Conservation (phyloP, 1,140 invertebrate species). For the Panagrolaimus sp. region DNA sequence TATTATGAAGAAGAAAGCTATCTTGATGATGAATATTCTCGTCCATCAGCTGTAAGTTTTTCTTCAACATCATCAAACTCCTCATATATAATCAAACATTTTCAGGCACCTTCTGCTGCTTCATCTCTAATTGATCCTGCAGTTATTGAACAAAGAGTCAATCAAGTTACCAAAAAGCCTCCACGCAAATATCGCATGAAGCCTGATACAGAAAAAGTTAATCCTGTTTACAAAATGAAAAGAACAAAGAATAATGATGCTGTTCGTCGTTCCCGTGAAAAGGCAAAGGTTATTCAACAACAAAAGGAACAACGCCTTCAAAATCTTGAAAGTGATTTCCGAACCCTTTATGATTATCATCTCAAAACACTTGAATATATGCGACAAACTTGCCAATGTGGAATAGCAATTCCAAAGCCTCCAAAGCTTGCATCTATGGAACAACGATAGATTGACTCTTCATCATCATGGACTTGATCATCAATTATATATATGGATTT, state of each 20-base stretch:
- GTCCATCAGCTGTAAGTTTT: too few species aligned
- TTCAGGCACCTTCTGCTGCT: too few species aligned
- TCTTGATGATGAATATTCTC: too few species aligned
- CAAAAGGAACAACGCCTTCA: slow-evolving; percentile 33
- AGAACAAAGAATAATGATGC: slow-evolving; percentile 44
- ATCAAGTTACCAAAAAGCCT: background rate
- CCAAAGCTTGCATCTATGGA: too few species aligned
- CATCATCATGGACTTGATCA: too few species aligned
- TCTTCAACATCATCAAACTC: too few species aligned
- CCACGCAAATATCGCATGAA: slow-evolving; percentile 44
- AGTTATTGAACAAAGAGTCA: background rate
- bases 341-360: slow-evolving; percentile 7
- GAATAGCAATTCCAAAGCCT: background rate
- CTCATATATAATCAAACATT: too few species aligned
- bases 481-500: too few species aligned
- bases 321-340: slow-evolving; percentile 25
- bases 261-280: slow-evolving; percentile 37
- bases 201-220: slow-evolving; percentile 34
- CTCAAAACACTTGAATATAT: slow-evolving; percentile 1
- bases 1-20: too few species aligned
- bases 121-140: background rate
- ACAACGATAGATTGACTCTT: too few species aligned
- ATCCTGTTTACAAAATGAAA: slow-evolving; percentile 36
- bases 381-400: slow-evolving; percentile 20
- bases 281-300: slow-evolving; percentile 33